phyloP scores from a whole-genome alignment of 2,888 invertebrate species.

The Acrobasis suavella region DNA sequence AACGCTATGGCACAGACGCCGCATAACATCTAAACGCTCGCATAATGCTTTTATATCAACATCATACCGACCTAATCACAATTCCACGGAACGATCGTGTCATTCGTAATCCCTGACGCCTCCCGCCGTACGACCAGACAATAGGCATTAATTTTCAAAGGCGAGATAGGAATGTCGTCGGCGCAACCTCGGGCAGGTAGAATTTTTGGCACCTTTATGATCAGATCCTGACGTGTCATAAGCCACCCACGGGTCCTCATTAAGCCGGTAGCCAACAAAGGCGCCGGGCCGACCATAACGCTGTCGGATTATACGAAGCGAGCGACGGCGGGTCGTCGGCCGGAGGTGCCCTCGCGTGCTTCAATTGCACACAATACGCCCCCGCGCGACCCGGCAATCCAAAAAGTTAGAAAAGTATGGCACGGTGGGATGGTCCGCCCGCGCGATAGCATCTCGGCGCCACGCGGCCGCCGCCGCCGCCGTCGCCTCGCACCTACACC shows the following conservation, averaged over 20 bases:
- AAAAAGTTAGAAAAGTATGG: constrained; percentile 80
- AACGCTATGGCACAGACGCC: constrained; percentile 52
- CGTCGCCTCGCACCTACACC: constrained; percentile 46
- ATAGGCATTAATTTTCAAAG: constrained; percentile 77
- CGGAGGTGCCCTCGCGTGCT: constrained; percentile 75
- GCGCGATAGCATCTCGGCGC: constrained; percentile 68
- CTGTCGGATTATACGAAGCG: constrained; percentile 74
- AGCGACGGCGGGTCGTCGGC: constrained; percentile 71
- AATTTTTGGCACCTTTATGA: constrained; percentile 81
- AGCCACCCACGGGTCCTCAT: constrained; percentile 79
- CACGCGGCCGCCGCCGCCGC: constrained; percentile 41
- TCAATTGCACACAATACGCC: constrained; percentile 77
- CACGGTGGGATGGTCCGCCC: constrained; percentile 48
- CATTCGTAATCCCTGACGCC: constrained; percentile 54
- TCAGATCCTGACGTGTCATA: constrained; percentile 79
- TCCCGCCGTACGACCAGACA: constrained; percentile 57
- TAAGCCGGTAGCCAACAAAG: constrained; percentile 79
- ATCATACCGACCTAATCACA: constrained; percentile 33
- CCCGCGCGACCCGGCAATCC: constrained; percentile 67
- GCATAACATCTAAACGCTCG: constrained; percentile 43
- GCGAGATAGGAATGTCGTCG: constrained; percentile 75
- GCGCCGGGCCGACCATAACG: constrained; percentile 72
- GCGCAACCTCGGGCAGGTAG: constrained; percentile 70
- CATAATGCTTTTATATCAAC: constrained; percentile 34
- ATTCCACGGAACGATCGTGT: constrained; percentile 40